Percentiles rank a stretch among this genome's conserved stretches.
phyloP scores from a whole-genome alignment of 2,113 vertebrate genomes.

The Nannospalax galili region DNA sequence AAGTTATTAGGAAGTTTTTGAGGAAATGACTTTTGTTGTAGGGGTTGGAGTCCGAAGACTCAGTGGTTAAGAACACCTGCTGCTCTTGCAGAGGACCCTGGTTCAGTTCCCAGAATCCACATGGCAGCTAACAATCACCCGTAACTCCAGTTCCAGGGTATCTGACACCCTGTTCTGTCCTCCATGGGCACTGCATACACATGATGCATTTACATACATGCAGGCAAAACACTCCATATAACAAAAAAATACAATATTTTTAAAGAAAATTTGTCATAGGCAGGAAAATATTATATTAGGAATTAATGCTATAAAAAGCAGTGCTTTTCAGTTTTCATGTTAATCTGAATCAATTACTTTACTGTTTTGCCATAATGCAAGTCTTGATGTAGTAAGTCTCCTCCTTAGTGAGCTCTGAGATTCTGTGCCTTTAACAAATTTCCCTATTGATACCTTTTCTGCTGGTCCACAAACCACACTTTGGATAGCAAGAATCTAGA shows the following conservation, averaged over 20 bases:
- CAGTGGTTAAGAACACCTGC: no score
- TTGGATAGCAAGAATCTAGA: not conserved
- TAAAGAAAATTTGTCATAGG: not conserved
- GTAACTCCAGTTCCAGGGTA: no score
- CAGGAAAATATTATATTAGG: not conserved
- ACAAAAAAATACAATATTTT: no score
- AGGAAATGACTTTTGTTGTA: no score
- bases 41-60: no score
- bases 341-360: not conserved
- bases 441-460: not conserved
- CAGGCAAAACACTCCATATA: no score
- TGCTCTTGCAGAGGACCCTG: no score
- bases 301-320: not conserved
- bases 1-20: not conserved
- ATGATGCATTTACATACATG: no score
- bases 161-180: no score
- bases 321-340: not conserved
- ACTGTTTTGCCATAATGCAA: not conserved
- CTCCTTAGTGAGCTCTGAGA: not conserved
- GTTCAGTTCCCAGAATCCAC: no score
- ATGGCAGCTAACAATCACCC: no score
- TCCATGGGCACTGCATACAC: no score
- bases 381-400: not conserved
- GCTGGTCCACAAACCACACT: not conserved
- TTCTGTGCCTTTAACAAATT: not conserved